These are phyloP conservation scores for Macaca mulatta DNA, from an alignment of 2,113 vertebrate genomes.

Conservation along the genomic window DNA sequence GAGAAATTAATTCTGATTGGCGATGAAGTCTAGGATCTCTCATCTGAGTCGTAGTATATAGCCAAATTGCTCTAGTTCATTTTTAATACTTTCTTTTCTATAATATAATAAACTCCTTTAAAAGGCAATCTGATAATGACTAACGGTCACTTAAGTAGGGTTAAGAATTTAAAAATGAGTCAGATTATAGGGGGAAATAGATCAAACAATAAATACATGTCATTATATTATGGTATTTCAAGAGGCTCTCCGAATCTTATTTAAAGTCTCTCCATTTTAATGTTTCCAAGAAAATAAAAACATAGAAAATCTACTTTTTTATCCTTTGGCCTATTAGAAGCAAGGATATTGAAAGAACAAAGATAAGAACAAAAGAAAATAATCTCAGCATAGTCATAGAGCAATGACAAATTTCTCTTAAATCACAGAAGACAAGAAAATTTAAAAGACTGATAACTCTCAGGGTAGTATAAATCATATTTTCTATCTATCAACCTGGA, in stretches of 20 bases:
- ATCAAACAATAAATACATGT: background rate
- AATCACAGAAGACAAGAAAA: constrained; percentile 73
- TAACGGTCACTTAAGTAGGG: background rate
- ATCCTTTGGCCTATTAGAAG: background rate
- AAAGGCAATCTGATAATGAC: background rate
- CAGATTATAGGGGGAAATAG: background rate
- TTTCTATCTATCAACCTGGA: constrained; percentile 64
- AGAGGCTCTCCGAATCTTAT: background rate
- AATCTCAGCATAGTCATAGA: constrained; percentile 12
- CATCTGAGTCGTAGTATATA: background rate
- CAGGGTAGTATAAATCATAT: constrained; percentile 67
- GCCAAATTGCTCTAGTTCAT: background rate
- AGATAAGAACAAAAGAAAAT: constrained; percentile 19
- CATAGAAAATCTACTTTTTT: constrained; percentile 19
- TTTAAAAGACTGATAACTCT: constrained; percentile 74
- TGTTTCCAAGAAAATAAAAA: constrained; percentile 33
- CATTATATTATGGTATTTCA: constrained; percentile 12
- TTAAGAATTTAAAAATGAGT: constrained; percentile 43
- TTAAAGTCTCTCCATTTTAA: constrained; percentile 35
- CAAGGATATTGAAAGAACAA: constrained; percentile 47
- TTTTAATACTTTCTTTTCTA: background rate
- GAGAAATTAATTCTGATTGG: background rate
- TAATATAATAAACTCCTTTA: background rate
- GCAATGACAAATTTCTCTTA: constrained; percentile 58
- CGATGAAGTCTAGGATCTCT: background rate